Base-by-base conservation (phyloP, 2,888 invertebrate species). In the Drosophila barbarae region DNA sequence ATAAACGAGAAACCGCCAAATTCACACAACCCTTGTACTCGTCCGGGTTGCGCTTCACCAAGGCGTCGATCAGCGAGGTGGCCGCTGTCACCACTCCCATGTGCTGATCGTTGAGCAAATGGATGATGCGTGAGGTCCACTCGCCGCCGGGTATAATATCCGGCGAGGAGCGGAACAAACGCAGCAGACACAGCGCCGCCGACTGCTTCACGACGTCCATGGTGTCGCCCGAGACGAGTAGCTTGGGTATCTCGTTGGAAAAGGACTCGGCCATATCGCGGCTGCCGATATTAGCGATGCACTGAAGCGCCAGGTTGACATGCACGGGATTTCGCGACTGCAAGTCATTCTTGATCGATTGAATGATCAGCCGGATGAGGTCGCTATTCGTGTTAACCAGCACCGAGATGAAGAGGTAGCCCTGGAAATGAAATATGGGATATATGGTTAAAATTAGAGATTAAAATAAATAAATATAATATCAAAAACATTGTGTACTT, bases 191-290 rank as follows among this genome's bases (percentile, higher is more conserved):
- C 44, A 99, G 92, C 53, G 99, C 99, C 73, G 99, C 99, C 81
- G 98, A 98, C 91, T 99, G 99, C 90, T 99, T 99, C 1, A 99
- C 99, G 60, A 98, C 96, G 90, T 99, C 99, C 94, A 99, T 98
- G 15, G 99, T 99, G 88, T 99, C 99, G 32, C 98, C 99, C 67
- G 99, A 99, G 36, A 99, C 98, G 72, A 99, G 93, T 55, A 99
- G 92, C 90, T 98, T 98, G 69, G 99, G 99, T 89, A 99, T 98
- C 90, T 99, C 99, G 82, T 95, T 95, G 56, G 97, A 96, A 90
- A 99, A 98, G 46, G 98, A 98, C 90, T 99, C 99, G n/a, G 98
- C 99, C 99, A 99, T 99, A 89, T 99, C 99, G 87, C 96, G 95
- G 89, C 98, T 98, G 61, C 99, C 99, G 90, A 99, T 99, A 90